Base-by-base conservation (phyloP, 2,888 invertebrate species). In the Erebia palarica region DNA sequence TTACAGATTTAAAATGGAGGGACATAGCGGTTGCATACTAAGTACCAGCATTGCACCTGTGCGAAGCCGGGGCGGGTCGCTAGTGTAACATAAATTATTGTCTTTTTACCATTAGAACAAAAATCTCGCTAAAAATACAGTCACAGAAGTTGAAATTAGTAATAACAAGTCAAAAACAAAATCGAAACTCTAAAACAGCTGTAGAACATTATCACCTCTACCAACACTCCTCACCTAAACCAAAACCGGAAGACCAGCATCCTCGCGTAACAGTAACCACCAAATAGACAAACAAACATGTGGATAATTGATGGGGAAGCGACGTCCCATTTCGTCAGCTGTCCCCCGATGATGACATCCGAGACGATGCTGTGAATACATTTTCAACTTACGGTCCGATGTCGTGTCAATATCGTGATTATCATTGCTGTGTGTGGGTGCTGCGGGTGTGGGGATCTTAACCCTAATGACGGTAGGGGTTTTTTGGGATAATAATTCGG, bases 291-390 rank as follows among this genome's bases (percentile, higher is more conserved):
- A 79, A 81, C 79, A 77, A 80, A 82, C 81, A 77, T 72, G 76
- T 77, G 76, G 74, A 80, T 86, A 85, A 85, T 84, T 85, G 85
- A 86, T 84, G 85, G 82, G 84, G 85, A 80, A 78, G 79, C 81
- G 85, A 86, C 84, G 81, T 81, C 78, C 80, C 85, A 75, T 86
- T 86, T 86, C 86, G 80, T 84, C 86, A 84, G 83, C 84, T 83
- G 84, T 84, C 83, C 70, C 70, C 75, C 68, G 68, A 77, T 75
- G 85, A 83, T 85, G 86, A 86, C 84, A 82, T 84, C 79, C 71
- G 79, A 82, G 81, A 82, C 83, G 84, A 81, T 77, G 78, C 79
- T 77, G 72, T 55, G 60, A 71, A 72, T 16, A 27, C 16, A 64
- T 76, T 81, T 78, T 77, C 27, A 51, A 36, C 1, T n/a, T 18